Base-by-base conservation (phyloP, 92 coral and sea anemone species). In the Porites lobata region DNA sequence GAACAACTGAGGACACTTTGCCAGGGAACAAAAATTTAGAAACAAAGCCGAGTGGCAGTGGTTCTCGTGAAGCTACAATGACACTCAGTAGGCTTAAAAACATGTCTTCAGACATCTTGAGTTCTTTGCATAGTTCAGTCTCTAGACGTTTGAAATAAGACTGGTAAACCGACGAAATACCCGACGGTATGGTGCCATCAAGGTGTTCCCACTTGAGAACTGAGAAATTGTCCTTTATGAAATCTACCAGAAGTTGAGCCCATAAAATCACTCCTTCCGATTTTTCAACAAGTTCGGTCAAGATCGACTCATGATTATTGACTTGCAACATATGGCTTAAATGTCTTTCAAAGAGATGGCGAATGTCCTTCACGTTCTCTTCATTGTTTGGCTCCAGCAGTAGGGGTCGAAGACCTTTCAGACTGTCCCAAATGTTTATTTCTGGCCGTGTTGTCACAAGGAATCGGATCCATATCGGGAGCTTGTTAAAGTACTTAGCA, bases 381-480 rank as follows among this genome's bases (percentile, higher is more conserved):
- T 54, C 59, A 54, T 54, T 2, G 59, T 54, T 54, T 54, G 87
- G 79, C 2, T 80, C 59, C 13, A 90, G 38, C 8, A 22, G 75
- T 53, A 86, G 61, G 22, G 90, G 81, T 7, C 81, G 32, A 0
- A 85, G 65, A 62, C 10, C 24, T 74, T 51, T 51, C n/a, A 86
- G 86, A 50, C 65, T 72, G 59, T 17, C 26, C 70, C 63, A 52
- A 22, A 79, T 47, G 8, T 54, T 69, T 51, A 63, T 69, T 72
- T 90, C 91, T 69, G 86, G 87, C 24, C 93, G 57, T 73, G 93
- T 78, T 1, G 93, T 90, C 72, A 90, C 68, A 14, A 90, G 69
- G 61, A 86, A 70, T 22, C 82, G 80, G 17, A 90, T 58, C 85
- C 90, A 90, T 8, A 57, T n/a, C 4, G 93, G 90, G 20, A 86